These are phyloP conservation scores for Ametastegia equiseti DNA, from an alignment of 2,888 invertebrate genomes.

Conservation along the genomic window DNA sequence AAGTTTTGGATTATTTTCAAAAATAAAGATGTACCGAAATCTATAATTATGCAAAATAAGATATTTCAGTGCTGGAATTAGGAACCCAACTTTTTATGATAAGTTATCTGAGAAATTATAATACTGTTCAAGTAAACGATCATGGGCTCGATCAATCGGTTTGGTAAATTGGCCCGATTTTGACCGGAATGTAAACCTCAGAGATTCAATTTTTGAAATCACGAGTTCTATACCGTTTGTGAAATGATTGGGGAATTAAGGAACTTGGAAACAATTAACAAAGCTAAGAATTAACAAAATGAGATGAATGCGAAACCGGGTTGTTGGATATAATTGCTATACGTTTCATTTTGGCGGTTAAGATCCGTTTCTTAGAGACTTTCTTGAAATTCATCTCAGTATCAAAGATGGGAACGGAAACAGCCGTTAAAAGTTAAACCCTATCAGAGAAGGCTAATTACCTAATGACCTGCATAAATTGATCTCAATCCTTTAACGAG, in stretches of 20 bases:
- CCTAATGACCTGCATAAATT: slow-evolving; percentile 27
- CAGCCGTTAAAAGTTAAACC: slow-evolving; percentile 35
- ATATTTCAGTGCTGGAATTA: too few relatives aligned
- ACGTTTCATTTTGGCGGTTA: background rate
- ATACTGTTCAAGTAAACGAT: too few relatives aligned
- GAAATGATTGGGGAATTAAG: background rate
- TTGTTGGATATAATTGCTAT: background rate
- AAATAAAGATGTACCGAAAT: too few relatives aligned
- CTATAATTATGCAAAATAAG: too few relatives aligned
- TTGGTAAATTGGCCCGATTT: too few relatives aligned
- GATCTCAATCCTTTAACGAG: background rate
- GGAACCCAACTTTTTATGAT: too few relatives aligned
- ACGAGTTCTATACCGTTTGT: too few relatives aligned
- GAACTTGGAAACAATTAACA: background rate
- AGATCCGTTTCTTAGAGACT: background rate
- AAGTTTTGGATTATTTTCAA: too few relatives aligned
- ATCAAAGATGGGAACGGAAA: slow-evolving; percentile 19
- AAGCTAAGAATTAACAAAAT: background rate
- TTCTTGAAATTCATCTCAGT: slow-evolving; percentile 12
- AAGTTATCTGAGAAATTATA: too few relatives aligned
- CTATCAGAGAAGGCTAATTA: background rate
- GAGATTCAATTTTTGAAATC: too few relatives aligned
- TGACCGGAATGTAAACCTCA: too few relatives aligned
- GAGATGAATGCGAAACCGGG: background rate
- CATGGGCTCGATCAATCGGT: too few relatives aligned